phyloP scores from a whole-genome alignment of 2,888 invertebrate genomes.

The Lithophane semibrunnea region DNA sequence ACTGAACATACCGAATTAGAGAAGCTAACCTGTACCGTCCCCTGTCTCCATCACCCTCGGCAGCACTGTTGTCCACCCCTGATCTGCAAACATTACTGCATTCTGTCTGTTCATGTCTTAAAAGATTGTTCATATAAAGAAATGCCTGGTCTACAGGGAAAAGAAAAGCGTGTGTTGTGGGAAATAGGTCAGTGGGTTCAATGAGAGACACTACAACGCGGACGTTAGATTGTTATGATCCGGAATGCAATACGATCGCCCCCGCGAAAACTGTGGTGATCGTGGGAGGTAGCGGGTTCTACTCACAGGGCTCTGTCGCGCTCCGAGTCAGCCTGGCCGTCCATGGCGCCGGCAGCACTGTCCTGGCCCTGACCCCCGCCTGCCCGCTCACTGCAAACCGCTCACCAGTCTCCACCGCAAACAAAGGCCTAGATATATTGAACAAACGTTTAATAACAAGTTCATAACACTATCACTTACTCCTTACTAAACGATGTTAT shows the following conservation, averaged over 20 bases:
- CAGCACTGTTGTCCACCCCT: constrained; percentile 80
- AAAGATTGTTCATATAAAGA: background rate
- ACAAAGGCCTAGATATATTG: background rate
- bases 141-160: background rate
- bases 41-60: constrained; percentile 81
- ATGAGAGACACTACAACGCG: background rate
- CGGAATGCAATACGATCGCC: background rate
- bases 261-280: background rate
- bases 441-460: constrained; percentile 13
- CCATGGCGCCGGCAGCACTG: constrained; percentile 61
- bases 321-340: constrained; percentile 71
- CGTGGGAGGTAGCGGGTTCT: background rate
- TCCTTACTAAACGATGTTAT: background rate
- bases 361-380: background rate
- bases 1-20: constrained; percentile 32
- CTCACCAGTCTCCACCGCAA: constrained; percentile 8
- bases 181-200: background rate
- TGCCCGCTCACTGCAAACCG: constrained; percentile 4
- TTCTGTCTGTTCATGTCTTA: background rate
- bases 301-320: constrained; percentile 71
- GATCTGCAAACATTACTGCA: constrained; percentile 62
- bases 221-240: background rate
- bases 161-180: background rate
- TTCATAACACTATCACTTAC: constrained; percentile 9
- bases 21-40: constrained; percentile 78